These are phyloP conservation scores for Dioctria linearis DNA, from an alignment of 2,888 invertebrate genomes.

Conservation along the genomic window DNA sequence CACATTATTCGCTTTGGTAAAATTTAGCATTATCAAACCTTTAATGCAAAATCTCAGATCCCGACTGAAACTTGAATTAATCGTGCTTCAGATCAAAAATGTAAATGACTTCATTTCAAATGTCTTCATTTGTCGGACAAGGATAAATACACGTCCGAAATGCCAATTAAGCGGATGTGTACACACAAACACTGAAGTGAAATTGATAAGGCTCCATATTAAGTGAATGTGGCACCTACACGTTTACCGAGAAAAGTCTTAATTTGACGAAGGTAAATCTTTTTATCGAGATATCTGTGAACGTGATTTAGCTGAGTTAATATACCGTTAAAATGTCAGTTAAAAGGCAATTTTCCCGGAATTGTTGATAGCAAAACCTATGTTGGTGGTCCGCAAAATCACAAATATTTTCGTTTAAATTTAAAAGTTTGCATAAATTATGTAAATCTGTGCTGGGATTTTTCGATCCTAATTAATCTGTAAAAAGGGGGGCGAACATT, in stretches of 20 bases:
- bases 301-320: background rate
- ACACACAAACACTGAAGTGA: background rate
- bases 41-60: no score
- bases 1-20: no score
- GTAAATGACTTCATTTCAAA: no score
- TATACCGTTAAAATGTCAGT: background rate
- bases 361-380: no score
- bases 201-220: background rate
- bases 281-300: background rate
- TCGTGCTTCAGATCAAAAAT: no score
- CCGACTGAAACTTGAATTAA: no score
- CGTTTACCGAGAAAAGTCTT: background rate
- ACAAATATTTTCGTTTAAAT: conserved; percentile 16
- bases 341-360: background rate
- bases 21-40: no score
- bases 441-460: conserved; percentile 33
- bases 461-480: conserved; percentile 46
- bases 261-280: conserved; percentile 36
- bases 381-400: background rate
- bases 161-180: background rate
- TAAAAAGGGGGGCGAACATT: conserved; percentile 6
- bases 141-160: background rate
- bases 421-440: conserved; percentile 48
- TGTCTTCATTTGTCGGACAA: no score
- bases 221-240: background rate